A percentile compares a stretch with the other conserved stretches of the same genome.
phyloP scores from a whole-genome alignment of 2,888 invertebrate species.

The Adineta ricciae region DNA sequence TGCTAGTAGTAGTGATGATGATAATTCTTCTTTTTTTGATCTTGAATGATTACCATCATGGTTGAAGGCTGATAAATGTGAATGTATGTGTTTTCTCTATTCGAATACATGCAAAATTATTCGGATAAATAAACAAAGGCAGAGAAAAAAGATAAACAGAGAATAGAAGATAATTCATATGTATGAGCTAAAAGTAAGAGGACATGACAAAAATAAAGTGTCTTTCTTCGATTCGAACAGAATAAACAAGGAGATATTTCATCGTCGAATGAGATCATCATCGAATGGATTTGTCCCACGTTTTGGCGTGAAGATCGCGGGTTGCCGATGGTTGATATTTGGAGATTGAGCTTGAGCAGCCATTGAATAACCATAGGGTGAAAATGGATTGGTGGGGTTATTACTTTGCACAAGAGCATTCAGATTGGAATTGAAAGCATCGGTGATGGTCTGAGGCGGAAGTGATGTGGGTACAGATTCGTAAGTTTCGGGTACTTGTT shows the following conservation, averaged over 20 bases:
- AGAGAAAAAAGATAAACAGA: not conserved
- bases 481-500: not conserved
- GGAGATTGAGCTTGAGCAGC: slow-evolving; percentile 1
- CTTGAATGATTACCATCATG: not conserved
- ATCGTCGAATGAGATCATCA: slow-evolving; percentile 19
- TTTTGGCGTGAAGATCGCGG: slow-evolving; percentile 1
- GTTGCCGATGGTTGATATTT: not conserved
- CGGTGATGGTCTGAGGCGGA: not conserved
- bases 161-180: not conserved
- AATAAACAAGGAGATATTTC: not conserved
- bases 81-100: not conserved
- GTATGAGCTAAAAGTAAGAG: not conserved
- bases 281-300: slow-evolving; percentile 13
- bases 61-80: not conserved
- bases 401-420: slow-evolving; percentile 4
- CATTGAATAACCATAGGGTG: slow-evolving; percentile 1
- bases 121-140: not conserved
- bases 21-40: not conserved
- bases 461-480: not conserved
- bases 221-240: too few relatives aligned
- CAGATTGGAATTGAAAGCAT: slow-evolving; percentile 7
- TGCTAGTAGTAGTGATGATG: not conserved
- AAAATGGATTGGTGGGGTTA: slow-evolving; percentile 18
- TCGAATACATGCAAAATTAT: not conserved
- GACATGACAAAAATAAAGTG: not conserved